Percentiles rank a stretch among this genome's conserved stretches.
These are phyloP conservation scores for Fragum whitleyi DNA, from an alignment of 2,888 invertebrate species.

Conservation along the genomic window DNA sequence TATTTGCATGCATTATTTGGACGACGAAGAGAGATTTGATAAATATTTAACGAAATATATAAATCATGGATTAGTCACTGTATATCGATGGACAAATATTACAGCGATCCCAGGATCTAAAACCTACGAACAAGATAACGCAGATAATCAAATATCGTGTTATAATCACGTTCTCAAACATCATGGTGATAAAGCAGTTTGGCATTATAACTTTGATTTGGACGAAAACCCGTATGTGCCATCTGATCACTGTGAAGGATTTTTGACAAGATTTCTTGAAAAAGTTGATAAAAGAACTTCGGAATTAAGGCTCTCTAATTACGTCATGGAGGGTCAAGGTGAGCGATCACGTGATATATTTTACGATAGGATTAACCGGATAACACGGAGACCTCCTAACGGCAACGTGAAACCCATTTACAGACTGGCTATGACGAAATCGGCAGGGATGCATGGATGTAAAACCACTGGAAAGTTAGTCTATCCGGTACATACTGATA, in stretches of 20 bases:
- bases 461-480: not conserved
- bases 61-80: conserved; percentile 23
- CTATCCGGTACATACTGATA: conserved; percentile 27
- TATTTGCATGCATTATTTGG: conserved; percentile 45
- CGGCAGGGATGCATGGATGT: conserved; percentile 22
- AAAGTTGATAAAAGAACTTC: conserved; percentile 56
- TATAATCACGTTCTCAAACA: conserved; percentile 58
- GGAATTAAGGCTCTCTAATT: conserved; percentile 46
- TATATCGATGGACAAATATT: conserved; percentile 19
- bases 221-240: conserved; percentile 68
- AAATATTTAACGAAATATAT: conserved; percentile 29
- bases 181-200: conserved; percentile 41
- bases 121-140: conserved; percentile 42
- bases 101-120: not conserved
- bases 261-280: conserved; percentile 59
- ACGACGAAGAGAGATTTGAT: conserved; percentile 21
- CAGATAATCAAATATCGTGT: conserved; percentile 62
- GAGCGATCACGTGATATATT: conserved; percentile 25
- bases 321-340: conserved; percentile 30
- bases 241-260: conserved; percentile 58
- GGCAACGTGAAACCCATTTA: conserved; percentile 64
- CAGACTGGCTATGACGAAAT: conserved; percentile 29
- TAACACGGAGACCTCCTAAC: conserved; percentile 52
- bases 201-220: conserved; percentile 68
- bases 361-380: conserved; percentile 34